phyloP scores from a whole-genome alignment of 1,140 invertebrate species.

The Aethina tumida region DNA sequence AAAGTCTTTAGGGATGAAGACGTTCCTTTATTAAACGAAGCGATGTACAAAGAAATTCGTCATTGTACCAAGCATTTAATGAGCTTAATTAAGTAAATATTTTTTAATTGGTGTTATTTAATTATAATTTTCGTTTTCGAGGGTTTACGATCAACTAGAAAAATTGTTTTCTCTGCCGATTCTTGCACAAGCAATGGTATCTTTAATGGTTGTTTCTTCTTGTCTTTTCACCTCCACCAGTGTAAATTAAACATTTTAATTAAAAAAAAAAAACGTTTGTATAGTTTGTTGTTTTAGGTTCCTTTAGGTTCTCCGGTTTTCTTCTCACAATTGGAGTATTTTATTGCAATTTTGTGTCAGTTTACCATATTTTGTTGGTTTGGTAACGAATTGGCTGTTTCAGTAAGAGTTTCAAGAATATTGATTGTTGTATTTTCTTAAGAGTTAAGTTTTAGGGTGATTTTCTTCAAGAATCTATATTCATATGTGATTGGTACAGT shows the following conservation, averaged over 20 bases:
- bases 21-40: constrained; percentile 15
- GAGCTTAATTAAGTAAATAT: constrained; percentile 24
- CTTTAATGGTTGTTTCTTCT: constrained; percentile 26
- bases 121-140: constrained; percentile 12
- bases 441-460: constrained; percentile 22
- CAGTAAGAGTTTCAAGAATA: constrained; percentile 21
- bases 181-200: constrained; percentile 24
- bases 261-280: constrained; percentile 5
- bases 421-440: constrained; percentile 4
- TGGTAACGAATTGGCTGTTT: constrained; percentile 27
- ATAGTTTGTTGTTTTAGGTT: no score
- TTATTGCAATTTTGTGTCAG: constrained; percentile 21
- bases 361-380: constrained; percentile 27
- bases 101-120: no score
- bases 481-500: constrained; percentile 26
- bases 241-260: constrained; percentile 15
- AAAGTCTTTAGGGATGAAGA: constrained; percentile 18
- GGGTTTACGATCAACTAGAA: constrained; percentile 23
- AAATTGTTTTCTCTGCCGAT: constrained; percentile 25
- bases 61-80: constrained; percentile 25
- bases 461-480: constrained; percentile 18
- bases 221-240: constrained; percentile 24
- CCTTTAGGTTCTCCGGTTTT: constrained; percentile 17
- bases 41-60: constrained; percentile 25
- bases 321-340: constrained; percentile 21